Evolutionary conservation across 2,888 invertebrate genomes (phyloP), one percentile per base, ranked within the genome.

Genomic region (Gymnocheta viridis): DNA sequence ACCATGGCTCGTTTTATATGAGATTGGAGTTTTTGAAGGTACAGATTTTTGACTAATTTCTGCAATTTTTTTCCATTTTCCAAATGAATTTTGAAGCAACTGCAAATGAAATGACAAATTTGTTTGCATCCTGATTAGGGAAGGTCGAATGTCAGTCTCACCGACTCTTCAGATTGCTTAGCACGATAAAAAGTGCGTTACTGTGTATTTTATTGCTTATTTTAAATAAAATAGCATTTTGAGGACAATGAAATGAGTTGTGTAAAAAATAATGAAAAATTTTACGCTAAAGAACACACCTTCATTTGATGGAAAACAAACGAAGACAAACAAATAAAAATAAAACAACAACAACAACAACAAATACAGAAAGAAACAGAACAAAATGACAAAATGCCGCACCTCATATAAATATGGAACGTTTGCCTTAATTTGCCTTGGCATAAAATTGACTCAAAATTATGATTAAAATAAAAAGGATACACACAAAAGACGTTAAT

Each of bases 221-320:
- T 70, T 54, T 54, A 64, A 76, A 82, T 29, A 58, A 70, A 70
- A 58, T 10, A 69, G 58, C 60, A 72, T 77, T 82, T 77, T 66
- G 56, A 70, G 72, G 70, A 77, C 82, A 77, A 66, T 54, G 49
- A 32, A 64, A 64, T 41, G 27, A 44, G 12, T 44, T 27, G 4
- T 67, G 2, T 32, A 51, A 66, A 47, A 3, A 60, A 44, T 19
- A 29, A 51, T n/a, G 12, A 49, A 56, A 19, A 24, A 70, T 58
- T 14, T 19, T 49, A 41, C 66, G 56, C 32, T 47, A 62, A 74
- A 41, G 47, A 74, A 81, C 81, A 81, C 81, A 69, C 81, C 81
- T 81, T 81, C 47, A 51, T 51, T 29, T 81, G 51, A 44, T 54
- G 17, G 14, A 58, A 56, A 56, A 58, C 14, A 67, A 77, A 56